Percentiles rank a stretch among this genome's conserved stretches.
Conservation (phyloP, 2,888 invertebrate genomes). For the Furcula furcula region DNA sequence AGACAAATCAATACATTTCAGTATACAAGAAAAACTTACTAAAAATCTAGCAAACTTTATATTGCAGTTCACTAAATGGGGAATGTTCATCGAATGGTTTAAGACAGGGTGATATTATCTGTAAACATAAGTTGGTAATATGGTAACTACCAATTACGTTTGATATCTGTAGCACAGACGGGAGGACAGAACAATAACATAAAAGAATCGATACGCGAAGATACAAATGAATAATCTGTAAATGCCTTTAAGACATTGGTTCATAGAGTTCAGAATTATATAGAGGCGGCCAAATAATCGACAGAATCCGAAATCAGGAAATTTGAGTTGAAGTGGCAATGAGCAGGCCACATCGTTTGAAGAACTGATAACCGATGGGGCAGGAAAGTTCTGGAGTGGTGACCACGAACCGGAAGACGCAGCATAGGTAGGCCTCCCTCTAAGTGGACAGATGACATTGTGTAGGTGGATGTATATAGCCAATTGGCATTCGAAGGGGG, state of each 20-base stretch:
- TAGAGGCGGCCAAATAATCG: constrained; percentile 43
- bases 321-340: too few species aligned
- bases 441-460: too few species aligned
- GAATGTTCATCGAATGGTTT: constrained; percentile 12
- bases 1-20: constrained; percentile 28
- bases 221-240: constrained; percentile 81
- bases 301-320: too few species aligned
- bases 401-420: too few species aligned
- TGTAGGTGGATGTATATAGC: too few species aligned
- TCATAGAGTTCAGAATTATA: constrained; percentile 29
- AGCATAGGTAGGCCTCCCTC: too few species aligned
- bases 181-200: constrained; percentile 71
- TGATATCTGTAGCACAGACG: constrained; percentile 59
- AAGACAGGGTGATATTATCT: constrained; percentile 20
- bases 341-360: too few species aligned
- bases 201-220: constrained; percentile 71
- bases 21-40: constrained; percentile 25
- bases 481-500: too few species aligned
- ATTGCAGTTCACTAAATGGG: constrained; percentile 11
- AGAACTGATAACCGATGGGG: too few species aligned
- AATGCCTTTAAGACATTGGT: constrained; percentile 74
- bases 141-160: constrained; percentile 64
- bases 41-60: constrained; percentile 22
- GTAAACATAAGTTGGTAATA: constrained; percentile 42
- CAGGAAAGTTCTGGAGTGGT: too few species aligned